These are phyloP conservation scores for Antrozous pallidus DNA, from an alignment of 2,797 vertebrate species.

Conservation along the genomic window DNA sequence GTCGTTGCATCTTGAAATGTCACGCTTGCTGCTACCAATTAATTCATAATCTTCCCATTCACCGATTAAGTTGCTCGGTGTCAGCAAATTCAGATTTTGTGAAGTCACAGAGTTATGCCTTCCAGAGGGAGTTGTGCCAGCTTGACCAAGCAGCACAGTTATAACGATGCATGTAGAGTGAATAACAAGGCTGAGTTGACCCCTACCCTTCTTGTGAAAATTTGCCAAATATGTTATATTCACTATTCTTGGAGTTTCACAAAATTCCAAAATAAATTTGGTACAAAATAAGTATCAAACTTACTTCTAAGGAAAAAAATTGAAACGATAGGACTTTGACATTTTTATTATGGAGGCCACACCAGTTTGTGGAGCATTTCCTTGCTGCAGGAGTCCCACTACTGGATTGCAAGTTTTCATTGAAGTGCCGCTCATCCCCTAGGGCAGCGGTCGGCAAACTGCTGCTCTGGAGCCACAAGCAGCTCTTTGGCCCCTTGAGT, in stretches of 20 bases:
- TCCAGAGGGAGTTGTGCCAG: neutral
- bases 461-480: no score
- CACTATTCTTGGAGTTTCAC: neutral
- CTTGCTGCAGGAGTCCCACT: neutral
- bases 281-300: neutral
- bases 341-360: neutral
- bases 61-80: neutral
- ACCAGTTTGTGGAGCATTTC: neutral
- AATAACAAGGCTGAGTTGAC: neutral
- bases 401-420: neutral
- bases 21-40: constrained; percentile 29
- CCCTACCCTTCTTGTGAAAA: neutral
- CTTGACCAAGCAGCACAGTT: neutral
- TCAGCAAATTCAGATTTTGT: neutral
- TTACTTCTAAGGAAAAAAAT: neutral
- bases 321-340: neutral
- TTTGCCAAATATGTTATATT: neutral
- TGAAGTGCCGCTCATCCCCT: neutral
- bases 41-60: constrained; percentile 1
- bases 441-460: no score
- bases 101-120: neutral
- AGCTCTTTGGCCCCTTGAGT: no score
- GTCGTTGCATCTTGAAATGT: neutral
- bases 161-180: fast-evolving
- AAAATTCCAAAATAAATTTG: neutral